Evolutionary conservation across 64 coral and sea anemone genomes (phyloP), one percentile per base, ranked within the genome.

Genomic region (Stichodactyla mertensii): DNA sequence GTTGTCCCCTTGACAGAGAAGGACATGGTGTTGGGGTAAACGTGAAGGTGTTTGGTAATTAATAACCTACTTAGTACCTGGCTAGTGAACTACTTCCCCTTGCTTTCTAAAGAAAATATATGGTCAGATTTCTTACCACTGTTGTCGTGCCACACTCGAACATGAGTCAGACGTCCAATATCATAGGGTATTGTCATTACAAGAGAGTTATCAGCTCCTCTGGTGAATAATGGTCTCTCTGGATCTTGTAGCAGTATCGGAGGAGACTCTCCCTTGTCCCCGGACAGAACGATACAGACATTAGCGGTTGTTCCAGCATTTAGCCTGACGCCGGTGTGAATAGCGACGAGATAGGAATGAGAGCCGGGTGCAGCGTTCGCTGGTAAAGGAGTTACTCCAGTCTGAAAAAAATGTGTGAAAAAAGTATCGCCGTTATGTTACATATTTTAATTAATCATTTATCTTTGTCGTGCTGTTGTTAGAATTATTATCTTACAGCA

Each of bases 141-240:
- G 62, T 98, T 98, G 45, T 98, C 92, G 54, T 98, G 95, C 95
- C 95, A 98, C 12, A 98, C 79, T 84, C 92, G 69, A 14, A 98
- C 79, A 77, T 94, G 89, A 36, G 83, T 85, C 16, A 98, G 23
- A 14, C 89, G 69, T 20, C 95, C 92, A 57, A 98, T 64, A 19
- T 78, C 57, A 53, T 71, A 87, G 20, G 81, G 86, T 19, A 91
- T 83, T 7, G 92, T 89, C 56, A 94, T 6, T 14, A 94, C 77
- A 26, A 98, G 92, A 28, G 90, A 86, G 78, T 98, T 98, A 27
- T 98, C 92, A 52, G 93, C 89, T 28, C 92, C 95, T 57, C 95
- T 89, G 71, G 90, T 88, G 55, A 98, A 98, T 10, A 94, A 77
- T 14, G 88, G 90, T 20, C 95, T 94, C 82, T 89, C 80, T 9